Evolutionary conservation across 2,888 invertebrate species (phyloP).

Genomic region (Prionchulus punctatus): DNA sequence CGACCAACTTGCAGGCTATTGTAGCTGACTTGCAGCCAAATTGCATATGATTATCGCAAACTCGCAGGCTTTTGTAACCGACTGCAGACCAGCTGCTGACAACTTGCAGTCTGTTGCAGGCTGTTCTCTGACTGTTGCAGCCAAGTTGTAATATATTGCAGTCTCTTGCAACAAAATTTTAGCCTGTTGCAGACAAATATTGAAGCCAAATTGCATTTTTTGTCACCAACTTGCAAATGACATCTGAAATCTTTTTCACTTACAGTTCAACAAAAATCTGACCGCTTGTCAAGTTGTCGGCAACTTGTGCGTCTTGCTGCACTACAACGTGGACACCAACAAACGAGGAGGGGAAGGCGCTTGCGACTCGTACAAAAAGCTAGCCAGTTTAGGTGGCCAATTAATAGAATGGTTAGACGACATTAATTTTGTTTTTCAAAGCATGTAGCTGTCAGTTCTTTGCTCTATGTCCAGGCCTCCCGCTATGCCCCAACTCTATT

Average conservation of each 20-base stretch:
- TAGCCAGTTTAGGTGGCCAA: conserved; percentile 17
- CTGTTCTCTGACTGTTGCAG: not conserved
- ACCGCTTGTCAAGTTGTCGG: conserved; percentile 50
- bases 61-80: too few relatives aligned
- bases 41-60: too few relatives aligned
- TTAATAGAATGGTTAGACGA: conserved; percentile 11
- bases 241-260: too few relatives aligned
- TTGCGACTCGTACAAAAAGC: not conserved
- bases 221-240: too few relatives aligned
- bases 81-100: too few relatives aligned
- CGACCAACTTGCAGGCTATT: too few relatives aligned
- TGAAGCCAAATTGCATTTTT: too few relatives aligned
- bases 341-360: not conserved
- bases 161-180: too few relatives aligned
- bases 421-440: not conserved
- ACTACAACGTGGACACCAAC: conserved; percentile 32
- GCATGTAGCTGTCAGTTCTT: not conserved
- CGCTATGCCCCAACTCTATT: conserved; percentile 19
- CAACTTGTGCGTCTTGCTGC: conserved; percentile 48
- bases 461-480: conserved; percentile 17
- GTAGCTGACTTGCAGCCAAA: too few relatives aligned
- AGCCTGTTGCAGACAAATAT: too few relatives aligned
- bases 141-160: not conserved
- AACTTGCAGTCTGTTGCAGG: too few relatives aligned
- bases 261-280: conserved; percentile 23